A percentile compares a stretch with the other conserved stretches of the same genome.
Evolutionary conservation across 2,113 vertebrate genomes (phyloP).

Genomic region (Fukomys damarensis): DNA sequence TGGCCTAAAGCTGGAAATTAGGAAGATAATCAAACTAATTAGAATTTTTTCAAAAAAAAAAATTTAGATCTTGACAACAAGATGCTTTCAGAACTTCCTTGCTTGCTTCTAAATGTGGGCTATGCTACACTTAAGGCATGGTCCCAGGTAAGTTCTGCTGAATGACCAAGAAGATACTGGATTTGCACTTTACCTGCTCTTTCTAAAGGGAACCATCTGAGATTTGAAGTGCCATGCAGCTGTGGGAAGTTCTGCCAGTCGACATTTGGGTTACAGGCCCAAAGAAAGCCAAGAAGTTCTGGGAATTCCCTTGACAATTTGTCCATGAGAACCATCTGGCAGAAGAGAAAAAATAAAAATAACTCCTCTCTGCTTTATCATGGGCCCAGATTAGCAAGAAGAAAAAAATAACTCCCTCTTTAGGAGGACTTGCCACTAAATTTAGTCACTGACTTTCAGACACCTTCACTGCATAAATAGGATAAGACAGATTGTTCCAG

Average conservation of each 20-base stretch:
- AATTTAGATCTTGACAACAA: neutral
- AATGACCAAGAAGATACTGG: neutral
- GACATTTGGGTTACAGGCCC: neutral
- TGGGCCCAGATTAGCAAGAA: neutral
- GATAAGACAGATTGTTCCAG: slow-evolving; percentile 51
- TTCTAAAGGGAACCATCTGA: neutral
- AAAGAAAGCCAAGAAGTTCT: slow-evolving; percentile 10
- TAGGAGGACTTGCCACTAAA: neutral
- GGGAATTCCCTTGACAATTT: slow-evolving; percentile 50
- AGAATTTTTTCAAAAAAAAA: neutral
- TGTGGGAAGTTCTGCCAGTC: neutral
- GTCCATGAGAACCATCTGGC: slow-evolving; percentile 44
- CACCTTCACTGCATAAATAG: slow-evolving; percentile 35
- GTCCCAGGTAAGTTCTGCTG: too few relatives aligned
- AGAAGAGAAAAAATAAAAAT: slow-evolving; percentile 8
- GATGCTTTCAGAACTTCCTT: neutral
- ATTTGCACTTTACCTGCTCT: neutral
- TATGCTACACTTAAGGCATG: rapidly evolving
- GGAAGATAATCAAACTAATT: neutral
- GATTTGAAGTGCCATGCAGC: neutral
- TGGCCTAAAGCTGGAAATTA: neutral
- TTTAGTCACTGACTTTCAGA: neutral
- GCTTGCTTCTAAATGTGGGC: neutral
- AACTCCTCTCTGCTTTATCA: neutral
- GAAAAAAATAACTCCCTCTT: neutral